A percentile compares a stretch with the other conserved stretches of the same genome.
Evolutionary conservation across 2,797 vertebrate species (phyloP).

Genomic region (Poecilia gillii): DNA sequence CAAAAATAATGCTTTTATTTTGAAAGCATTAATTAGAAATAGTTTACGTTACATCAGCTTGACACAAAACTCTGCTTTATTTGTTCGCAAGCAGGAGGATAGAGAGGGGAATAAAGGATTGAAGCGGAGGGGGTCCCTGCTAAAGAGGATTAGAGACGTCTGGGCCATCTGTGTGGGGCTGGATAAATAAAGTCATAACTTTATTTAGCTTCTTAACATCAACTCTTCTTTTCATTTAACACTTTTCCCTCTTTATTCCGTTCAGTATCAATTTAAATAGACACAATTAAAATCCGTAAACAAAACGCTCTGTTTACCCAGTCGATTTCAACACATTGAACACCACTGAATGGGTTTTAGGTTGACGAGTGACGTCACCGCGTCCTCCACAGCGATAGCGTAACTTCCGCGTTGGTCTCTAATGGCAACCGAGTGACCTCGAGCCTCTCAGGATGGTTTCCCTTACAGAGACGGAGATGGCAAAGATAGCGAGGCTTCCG

Average conservation of each 20-base stretch:
- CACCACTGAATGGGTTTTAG: not conserved
- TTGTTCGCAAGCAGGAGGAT: not conserved
- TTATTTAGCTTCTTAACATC: not conserved
- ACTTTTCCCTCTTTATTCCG: not conserved
- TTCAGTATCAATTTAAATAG: not conserved
- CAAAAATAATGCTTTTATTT: conserved; percentile 28
- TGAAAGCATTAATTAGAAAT: conserved; percentile 9
- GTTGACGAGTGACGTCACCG: not conserved
- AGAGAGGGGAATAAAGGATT: not conserved
- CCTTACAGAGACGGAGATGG: conserved; percentile 39
- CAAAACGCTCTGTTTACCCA: not conserved
- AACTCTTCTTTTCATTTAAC: not conserved
- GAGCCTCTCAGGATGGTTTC: conserved; percentile 25
- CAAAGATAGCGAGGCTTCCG: conserved; percentile 30
- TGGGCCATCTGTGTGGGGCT: conserved; percentile 59
- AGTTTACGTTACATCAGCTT: not conserved
- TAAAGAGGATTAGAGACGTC: conserved; percentile 66
- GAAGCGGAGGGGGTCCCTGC: conserved; percentile 37
- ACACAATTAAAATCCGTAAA: not conserved
- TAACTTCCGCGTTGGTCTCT: conserved; percentile 47
- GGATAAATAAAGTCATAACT: not conserved
- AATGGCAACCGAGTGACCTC: conserved; percentile 32
- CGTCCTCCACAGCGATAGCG: not conserved
- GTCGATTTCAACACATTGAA: not conserved
- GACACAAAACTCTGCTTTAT: not conserved